phyloP scores from a whole-genome alignment of 2,113 vertebrate genomes.

The Leptosomus discolor region DNA sequence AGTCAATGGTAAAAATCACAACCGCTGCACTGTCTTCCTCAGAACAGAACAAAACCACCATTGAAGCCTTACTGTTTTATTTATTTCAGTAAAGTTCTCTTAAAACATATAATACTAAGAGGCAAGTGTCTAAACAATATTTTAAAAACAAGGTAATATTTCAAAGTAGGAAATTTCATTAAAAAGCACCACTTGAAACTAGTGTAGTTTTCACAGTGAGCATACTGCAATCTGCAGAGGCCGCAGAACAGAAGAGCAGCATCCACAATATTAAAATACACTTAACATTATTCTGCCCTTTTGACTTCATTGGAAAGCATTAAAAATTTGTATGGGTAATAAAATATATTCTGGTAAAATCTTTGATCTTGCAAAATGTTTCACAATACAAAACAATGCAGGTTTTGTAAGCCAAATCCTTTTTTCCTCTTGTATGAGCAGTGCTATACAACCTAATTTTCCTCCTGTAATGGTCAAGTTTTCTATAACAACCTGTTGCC shows the following conservation, averaged over 20 bases:
- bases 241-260: neutral
- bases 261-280: neutral
- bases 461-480: neutral
- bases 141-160: conserved; percentile 23
- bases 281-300: neutral
- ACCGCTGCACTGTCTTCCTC: neutral
- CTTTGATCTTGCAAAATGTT: neutral
- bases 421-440: neutral
- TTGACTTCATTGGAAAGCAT: neutral
- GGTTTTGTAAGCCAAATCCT: neutral
- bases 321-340: neutral
- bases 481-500: neutral
- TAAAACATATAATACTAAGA: neutral
- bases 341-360: neutral
- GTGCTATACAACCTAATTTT: neutral
- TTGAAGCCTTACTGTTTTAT: neutral
- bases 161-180: neutral
- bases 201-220: neutral
- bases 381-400: neutral
- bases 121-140: neutral
- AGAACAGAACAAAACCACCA: neutral
- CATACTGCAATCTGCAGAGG: neutral
- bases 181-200: conserved; percentile 17
- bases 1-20: neutral
- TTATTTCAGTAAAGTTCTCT: conserved; percentile 17